phyloP scores from a whole-genome alignment of 2,113 vertebrate species.

The Etheostoma cragini region DNA sequence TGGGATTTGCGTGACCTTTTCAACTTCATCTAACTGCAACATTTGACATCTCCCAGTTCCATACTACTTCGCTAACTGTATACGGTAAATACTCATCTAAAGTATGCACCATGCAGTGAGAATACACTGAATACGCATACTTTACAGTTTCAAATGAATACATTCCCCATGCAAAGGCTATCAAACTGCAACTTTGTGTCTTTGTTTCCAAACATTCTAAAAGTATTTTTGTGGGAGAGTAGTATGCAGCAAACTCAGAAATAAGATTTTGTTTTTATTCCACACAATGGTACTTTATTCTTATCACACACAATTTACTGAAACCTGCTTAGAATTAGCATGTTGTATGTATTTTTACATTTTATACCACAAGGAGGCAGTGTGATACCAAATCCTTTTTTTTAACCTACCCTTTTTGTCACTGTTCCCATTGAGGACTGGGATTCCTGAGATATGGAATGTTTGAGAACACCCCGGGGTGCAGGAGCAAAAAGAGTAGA shows the following conservation, averaged over 20 bases:
- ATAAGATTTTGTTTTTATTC: background rate
- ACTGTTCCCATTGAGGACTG: constrained; percentile 67
- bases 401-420: constrained; percentile 77
- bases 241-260: background rate
- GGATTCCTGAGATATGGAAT: constrained; percentile 56
- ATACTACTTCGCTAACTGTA: background rate
- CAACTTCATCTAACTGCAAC: background rate
- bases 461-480: constrained; percentile 67
- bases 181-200: background rate
- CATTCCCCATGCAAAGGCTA: background rate
- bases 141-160: background rate
- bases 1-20: background rate
- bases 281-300: background rate
- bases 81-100: background rate
- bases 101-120: background rate
- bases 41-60: background rate
- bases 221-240: no score
- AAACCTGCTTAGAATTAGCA: background rate
- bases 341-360: background rate
- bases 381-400: background rate
- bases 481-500: constrained; percentile 19
- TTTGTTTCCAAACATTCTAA: background rate
- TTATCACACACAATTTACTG: background rate
- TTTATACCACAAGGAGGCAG: constrained; percentile 39
- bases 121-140: background rate